Base-by-base conservation (phyloP, 1,140 invertebrate genomes). In the Stegodyphus mimosarum region DNA sequence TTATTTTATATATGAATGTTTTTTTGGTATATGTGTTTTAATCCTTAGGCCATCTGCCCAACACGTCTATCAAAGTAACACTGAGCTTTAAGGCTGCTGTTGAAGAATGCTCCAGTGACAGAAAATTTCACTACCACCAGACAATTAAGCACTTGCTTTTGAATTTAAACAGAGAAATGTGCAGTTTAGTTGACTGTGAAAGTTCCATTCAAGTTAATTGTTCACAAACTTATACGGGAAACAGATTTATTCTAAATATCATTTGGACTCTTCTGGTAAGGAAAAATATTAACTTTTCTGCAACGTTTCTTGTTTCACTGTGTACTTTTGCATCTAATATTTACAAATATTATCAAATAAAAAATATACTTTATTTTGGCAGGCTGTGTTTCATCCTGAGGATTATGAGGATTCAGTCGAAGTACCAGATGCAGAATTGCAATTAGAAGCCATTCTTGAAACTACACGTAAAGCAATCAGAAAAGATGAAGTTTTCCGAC, bases 1-100 rank as follows among this genome's bases (percentile, higher is more conserved):
- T 49, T 49, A 49, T 5, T 13, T 48, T 11, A 49, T 49, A 15
- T 76, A 33, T 50, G 15, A 15, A 53, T n/a, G n/a, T 13, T 66
- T 64, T 51, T 48, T 13, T 66, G 63, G 9, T 18, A 74, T 0
- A 17, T 66, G 5, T 77, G 11, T 53, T 9, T 49, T 81, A 50
- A 72, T 55, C 10, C 49, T 69, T 64, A 18, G 33, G 33, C 11
- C 53, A 50, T 13, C 18, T 81, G 7, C 52, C 50, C 13, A 63
- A 81, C 11, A 81, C 67, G 9, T 70, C 9, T 81, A 51, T 63
- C 9, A 53, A 63, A 11, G 53, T 81, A 17, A n/a, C 13, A 7
- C 10, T 72, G 15, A 60, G 15, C 63, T 81, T 72, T 17, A 72
- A n/a, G 6, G 55, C 70, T 49, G 60, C 13, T 64, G 48, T 72